Evolutionary conservation across 1,140 invertebrate species (phyloP).

Genomic region (Calephelis virginiensis): DNA sequence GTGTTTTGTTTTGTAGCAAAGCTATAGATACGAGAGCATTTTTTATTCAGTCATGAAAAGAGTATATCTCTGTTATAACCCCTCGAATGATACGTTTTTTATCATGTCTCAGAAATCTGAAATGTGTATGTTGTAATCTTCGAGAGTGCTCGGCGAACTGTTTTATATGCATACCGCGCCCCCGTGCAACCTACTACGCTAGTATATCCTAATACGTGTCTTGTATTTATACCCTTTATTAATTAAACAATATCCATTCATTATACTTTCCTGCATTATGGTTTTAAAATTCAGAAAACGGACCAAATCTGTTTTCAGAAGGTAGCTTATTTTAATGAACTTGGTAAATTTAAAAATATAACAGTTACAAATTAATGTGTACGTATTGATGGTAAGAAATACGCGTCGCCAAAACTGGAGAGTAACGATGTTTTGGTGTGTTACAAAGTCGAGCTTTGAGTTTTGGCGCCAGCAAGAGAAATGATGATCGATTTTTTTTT

Average conservation of each 20-base stretch:
- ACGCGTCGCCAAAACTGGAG: too few relatives aligned
- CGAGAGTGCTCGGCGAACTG: conserved; percentile 21
- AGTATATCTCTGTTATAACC: not conserved
- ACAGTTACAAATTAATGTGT: too few relatives aligned
- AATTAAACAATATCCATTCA: not conserved
- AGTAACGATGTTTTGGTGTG: too few relatives aligned
- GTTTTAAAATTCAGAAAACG: not conserved
- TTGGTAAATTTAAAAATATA: too few relatives aligned
- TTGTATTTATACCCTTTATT: conserved; percentile 2
- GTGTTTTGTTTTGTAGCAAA: not conserved
- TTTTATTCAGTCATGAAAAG: conserved; percentile 15
- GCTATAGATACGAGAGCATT: not conserved
- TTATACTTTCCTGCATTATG: not conserved
- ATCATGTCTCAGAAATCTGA: conserved; percentile 27
- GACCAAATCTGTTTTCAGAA: too few relatives aligned
- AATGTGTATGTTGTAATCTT: conserved; percentile 21
- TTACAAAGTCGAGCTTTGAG: too few relatives aligned
- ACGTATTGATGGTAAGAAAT: too few relatives aligned
- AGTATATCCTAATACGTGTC: conserved; percentile 2
- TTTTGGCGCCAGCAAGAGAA: too few relatives aligned
- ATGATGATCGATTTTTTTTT: too few relatives aligned
- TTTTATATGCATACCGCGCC: conserved; percentile 14
- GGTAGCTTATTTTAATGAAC: too few relatives aligned
- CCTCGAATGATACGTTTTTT: conserved; percentile 24
- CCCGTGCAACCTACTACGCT: not conserved